Evolutionary conservation across 2,888 invertebrate species (phyloP).

Genomic region (Linhomoeus sp.): DNA sequence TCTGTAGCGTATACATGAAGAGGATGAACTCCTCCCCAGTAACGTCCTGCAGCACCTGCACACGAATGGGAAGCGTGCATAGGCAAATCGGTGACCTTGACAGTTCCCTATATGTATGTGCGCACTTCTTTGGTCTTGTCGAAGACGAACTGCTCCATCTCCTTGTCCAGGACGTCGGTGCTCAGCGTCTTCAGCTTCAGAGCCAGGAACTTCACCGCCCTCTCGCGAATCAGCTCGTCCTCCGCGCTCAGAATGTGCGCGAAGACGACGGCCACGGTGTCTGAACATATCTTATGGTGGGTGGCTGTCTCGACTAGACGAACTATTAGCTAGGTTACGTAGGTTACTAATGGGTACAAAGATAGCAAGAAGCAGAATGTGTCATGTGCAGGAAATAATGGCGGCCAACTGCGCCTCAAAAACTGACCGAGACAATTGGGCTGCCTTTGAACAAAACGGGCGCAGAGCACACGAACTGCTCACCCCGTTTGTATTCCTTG

Average conservation of each 20-base stretch:
- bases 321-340: too few relatives aligned
- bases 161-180: conserved; percentile 53
- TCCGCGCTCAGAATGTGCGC: conserved; percentile 44
- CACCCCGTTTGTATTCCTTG: conserved; percentile 28
- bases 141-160: conserved; percentile 63
- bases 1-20: conserved; percentile 62
- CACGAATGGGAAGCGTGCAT: conserved; percentile 1
- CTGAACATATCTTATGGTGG: conserved; percentile 30
- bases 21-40: conserved; percentile 74
- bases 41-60: conserved; percentile 42
- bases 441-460: too few relatives aligned
- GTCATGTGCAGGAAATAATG: too few relatives aligned
- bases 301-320: too few relatives aligned
- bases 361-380: too few relatives aligned
- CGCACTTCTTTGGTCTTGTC: conserved; percentile 63
- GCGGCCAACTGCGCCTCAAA: too few relatives aligned
- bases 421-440: too few relatives aligned
- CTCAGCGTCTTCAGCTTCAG: conserved; percentile 58
- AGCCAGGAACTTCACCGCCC: conserved; percentile 67
- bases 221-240: conserved; percentile 56
- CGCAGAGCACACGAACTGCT: too few relatives aligned
- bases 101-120: not conserved
- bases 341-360: too few relatives aligned
- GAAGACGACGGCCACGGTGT: conserved; percentile 46
- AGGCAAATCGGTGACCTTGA: not conserved